Evolutionary conservation across 2,797 vertebrate species (phyloP), one percentile per base, ranked within the genome.

Genomic region (Oceanodroma leucorhoa): DNA sequence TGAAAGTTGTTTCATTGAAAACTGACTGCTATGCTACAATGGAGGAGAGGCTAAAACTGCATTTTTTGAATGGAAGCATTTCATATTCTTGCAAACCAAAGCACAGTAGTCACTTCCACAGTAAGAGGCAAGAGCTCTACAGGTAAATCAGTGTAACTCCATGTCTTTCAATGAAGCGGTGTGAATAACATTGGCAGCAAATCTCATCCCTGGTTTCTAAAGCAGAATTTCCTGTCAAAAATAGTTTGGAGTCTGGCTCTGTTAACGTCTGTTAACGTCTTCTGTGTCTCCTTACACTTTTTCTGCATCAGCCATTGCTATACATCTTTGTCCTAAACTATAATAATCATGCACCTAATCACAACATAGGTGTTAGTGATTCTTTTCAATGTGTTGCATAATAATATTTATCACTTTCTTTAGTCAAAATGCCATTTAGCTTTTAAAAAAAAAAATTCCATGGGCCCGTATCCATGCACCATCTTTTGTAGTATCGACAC

Each of bases 1-100:
- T 23, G 16, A 62, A 90, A 94, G 87, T 48, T 43, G 9, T 70
- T 82, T 72, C 4, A 50, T 22, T 90, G 54, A 72, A 95, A 90
- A 75, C 5, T 83, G 34, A 45, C 26, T 27, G n/a, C 53, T 72
- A 80, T 14, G 10, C 6, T 73, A 17, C 11, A 66, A 23, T 41
- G 26, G 7, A 66, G 9, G 40, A 66, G 40, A 72, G 5, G 15
- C 1, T 78, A 80, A 83, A 75, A 29, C 9, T 61, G 10, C 3
- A 11, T 40, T 70, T 71, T 79, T 57, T 43, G 10, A 54, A 45
- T 61, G 30, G 48, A 62, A 69, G 3, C 2, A 20, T 46, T 81
- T 89, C 21, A 11, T 43, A 29, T 34, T 65, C 57, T 80, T 86
- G n/a, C 10, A 83, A 83, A 54, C 2, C 6, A 55, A 80, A 78